Base-by-base conservation (phyloP, 1,140 invertebrate genomes). In the Chionoecetes opilio region DNA sequence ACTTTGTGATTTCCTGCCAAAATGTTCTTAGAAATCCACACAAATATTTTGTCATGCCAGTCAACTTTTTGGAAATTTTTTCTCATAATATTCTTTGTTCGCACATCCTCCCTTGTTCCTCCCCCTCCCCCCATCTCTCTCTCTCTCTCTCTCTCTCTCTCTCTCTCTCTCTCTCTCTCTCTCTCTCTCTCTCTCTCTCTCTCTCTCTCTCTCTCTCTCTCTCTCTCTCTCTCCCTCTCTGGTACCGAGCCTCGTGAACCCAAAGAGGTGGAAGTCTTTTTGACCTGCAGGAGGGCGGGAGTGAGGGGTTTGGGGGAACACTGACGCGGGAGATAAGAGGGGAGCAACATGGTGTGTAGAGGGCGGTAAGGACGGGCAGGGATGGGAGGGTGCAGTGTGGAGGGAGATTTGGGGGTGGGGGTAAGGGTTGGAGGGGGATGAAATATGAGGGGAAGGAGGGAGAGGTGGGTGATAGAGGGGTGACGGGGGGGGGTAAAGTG, bases 131-230 rank as follows among this genome's bases (percentile, higher is more conserved):
- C 63, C n/a, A 17, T n/a, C 63, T 75, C 63, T n/a, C 63, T 75
- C 63, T 75, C 63, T 75, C 63, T 26, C n/a, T 75, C 63, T 75
- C 63, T 53, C 46, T 53, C 46, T n/a, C n/a, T n/a, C n/a, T n/a
- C n/a, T n/a, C n/a, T n/a, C n/a, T n/a, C n/a, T n/a, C n/a, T n/a
- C n/a, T n/a, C 21, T 53, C 46, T 53, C 46, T 53, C 46, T 53
- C 46, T 53, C 63, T 75, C 63, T 75, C 63, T n/a, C 63, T 75
- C 63, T 75, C 63, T n/a, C 63, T 75, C 63, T n/a, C 63, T 75
- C 63, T n/a, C n/a, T n/a, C 63, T n/a, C n/a, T n/a, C n/a, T n/a
- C 63, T n/a, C 63, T n/a, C 63, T 75, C 63, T n/a, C 63, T 75
- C 63, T n/a, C 63, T 75, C 63, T 75, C 63, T 75, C 63, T 26